These are phyloP conservation scores for Erinaceus europaeus DNA, from an alignment of 2,113 vertebrate genomes.

Conservation along the genomic window DNA sequence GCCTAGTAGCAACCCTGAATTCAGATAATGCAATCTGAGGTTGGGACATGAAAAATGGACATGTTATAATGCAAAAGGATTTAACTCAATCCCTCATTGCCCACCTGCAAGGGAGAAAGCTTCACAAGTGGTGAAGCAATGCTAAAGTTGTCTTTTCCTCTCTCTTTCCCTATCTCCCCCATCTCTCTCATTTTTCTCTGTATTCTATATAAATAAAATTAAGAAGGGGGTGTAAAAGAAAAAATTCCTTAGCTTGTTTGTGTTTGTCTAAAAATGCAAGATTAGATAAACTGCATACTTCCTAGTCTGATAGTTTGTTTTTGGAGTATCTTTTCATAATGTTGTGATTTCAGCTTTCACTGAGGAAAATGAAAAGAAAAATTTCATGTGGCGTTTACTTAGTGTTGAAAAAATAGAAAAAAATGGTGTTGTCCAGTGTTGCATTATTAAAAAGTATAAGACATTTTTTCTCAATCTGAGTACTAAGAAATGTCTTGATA, in stretches of 20 bases:
- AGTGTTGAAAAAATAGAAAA: slow-evolving; percentile 19
- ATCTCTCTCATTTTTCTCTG: too few species aligned
- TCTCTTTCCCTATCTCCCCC: too few species aligned
- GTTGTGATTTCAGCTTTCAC: background rate
- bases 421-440: background rate
- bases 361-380: slow-evolving; percentile 12
- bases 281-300: background rate
- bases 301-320: slow-evolving; percentile 10
- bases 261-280: background rate
- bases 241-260: background rate
- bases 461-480: background rate
- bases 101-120: too few species aligned
- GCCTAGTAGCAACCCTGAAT: background rate
- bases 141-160: too few species aligned
- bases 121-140: too few species aligned
- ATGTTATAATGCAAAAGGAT: too few species aligned
- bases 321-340: background rate
- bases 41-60: background rate
- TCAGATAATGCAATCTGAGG: slow-evolving; percentile 18
- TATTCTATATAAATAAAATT: too few species aligned
- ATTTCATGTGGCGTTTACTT: background rate
- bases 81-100: too few species aligned
- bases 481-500: slow-evolving; percentile 4
- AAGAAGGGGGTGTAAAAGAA: too few species aligned
- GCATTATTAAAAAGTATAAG: background rate